Evolutionary conservation across 2,888 invertebrate species (phyloP), one percentile per base, ranked within the genome.

Genomic region (Alitta virens): DNA sequence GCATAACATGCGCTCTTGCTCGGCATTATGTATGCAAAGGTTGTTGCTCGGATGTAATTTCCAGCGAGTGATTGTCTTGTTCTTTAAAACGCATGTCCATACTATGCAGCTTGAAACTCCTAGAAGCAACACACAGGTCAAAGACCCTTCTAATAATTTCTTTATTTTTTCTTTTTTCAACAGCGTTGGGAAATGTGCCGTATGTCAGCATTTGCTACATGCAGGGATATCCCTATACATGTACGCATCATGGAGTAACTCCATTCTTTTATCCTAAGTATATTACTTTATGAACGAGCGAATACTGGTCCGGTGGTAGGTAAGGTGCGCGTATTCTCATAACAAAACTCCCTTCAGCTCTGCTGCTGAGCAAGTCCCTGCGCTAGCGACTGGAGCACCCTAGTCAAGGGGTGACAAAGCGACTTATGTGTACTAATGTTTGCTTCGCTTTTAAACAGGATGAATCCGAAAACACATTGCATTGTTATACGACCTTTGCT

Each of bases 141-240:
- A 12, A 33, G 12, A 12, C 33, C 33, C 5, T 33, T 33, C 33
- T 33, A 33, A 33, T 33, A 33, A 33, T 33, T 33, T 33, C 33
- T 62, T 56, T 57, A 40, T 64, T 46, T 56, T 59, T 63, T 62
- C 59, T 26, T 59, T 16, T 59, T 42, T 23, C 23, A 72, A 60
- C 74, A 76, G 76, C 72, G 54, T 58, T 68, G 43, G 75, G 75
- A 51, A 69, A 69, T 38, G 67, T 75, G 52, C 68, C 74, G 16
- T 68, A 69, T 62, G 58, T 68, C 56, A 66, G 69, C 33, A 64
- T 69, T 43, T 65, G 66, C 59, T 68, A 71, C 63, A 50, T 71
- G 46, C 71, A 68, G 60, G 62, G 71, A 63, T 53, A 62, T 62
- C 66, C 55, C 12, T 67, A 66, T 62, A 71, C 75, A 72, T 75